Base-by-base conservation (phyloP, 2,888 invertebrate species). In the Thereva unica region DNA sequence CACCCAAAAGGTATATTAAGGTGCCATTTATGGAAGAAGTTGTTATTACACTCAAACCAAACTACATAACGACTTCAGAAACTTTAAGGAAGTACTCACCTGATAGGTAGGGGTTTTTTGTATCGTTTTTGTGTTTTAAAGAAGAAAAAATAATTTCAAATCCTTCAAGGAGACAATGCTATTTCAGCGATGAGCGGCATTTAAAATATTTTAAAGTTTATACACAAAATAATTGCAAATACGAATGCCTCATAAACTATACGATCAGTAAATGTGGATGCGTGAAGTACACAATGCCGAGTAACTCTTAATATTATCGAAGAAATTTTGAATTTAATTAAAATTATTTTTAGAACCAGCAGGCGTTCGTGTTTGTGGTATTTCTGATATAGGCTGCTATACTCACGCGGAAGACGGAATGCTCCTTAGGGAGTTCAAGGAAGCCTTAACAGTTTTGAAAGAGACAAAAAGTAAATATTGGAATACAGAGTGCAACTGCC, bases 181-280 rank as follows among this genome's bases (percentile, higher is more conserved):
- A 84, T 78, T 90, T 89, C 76, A 86, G 86, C 67, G 80, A 78
- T 61, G 90, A 90, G 74, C 83, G 88, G 8, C 82, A 85, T 71
- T 81, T 90, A 61, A 81, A 82, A 44, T 90, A 84, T 75, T 90
- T 85, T 75, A 85, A 86, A 77, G 84, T 86, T 57, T 90, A 90
- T 77, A 89, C 89, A 0, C 89, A 90, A 77, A 84, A 86, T 66
- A 90, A 89, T 76, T 90, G 90, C 74, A 87, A 89, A 73, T 83
- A 89, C 74, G 90, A 90, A 78, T 90, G 90, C 72, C 78, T 89
- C 66, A 83, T 89, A 1, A 89, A 90, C 78, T 88, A 84, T 71
- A 89, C 89, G 0, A 77, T 84, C 57, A 75, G 77, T 3, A 79
- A 80, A 70, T 90, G 90, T 75, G 86, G 84, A 3, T 90, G 90